phyloP scores from a whole-genome alignment of 53 echinoderm and acorn worm species.

The Astropecten irregularis region DNA sequence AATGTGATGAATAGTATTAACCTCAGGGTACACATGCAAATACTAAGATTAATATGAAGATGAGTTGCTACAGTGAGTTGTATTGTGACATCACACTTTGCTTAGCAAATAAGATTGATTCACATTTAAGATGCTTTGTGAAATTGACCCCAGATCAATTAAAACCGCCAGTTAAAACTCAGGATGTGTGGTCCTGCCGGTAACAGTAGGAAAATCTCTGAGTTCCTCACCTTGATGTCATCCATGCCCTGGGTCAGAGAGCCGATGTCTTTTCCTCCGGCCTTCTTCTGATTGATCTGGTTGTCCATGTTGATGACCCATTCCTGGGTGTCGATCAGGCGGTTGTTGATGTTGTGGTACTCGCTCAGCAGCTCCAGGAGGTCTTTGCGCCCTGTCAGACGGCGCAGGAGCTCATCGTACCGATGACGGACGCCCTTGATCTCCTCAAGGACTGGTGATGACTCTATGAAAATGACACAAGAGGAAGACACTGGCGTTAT shows the following conservation, averaged over 20 bases:
- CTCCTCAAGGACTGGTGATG: constrained; percentile 74
- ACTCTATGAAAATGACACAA: constrained; percentile 40
- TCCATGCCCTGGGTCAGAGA: constrained; percentile 77
- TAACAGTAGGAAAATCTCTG: too few species aligned
- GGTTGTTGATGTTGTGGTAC: constrained; percentile 74
- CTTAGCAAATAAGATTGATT: too few species aligned
- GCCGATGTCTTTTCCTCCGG: constrained; percentile 65
- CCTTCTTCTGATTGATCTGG: constrained; percentile 70
- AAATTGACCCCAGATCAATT: too few species aligned
- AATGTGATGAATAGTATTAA: too few species aligned
- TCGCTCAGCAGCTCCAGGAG: constrained; percentile 84
- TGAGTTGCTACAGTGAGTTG: too few species aligned
- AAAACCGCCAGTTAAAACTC: too few species aligned
- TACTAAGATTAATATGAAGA: too few species aligned
- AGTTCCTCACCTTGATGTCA: constrained; percentile 75
- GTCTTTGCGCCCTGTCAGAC: constrained; percentile 72
- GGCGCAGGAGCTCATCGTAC: constrained; percentile 75
- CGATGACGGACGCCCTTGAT: constrained; percentile 67
- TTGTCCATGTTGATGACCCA: constrained; percentile 75
- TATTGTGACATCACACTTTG: too few species aligned
- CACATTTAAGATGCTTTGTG: too few species aligned
- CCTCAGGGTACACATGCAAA: too few species aligned
- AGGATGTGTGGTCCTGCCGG: too few species aligned
- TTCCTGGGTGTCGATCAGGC: constrained; percentile 83
- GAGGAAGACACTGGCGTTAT: not conserved